These are phyloP conservation scores for Standfussiana lucernea DNA, from an alignment of 2,888 invertebrate species.

Conservation along the genomic window DNA sequence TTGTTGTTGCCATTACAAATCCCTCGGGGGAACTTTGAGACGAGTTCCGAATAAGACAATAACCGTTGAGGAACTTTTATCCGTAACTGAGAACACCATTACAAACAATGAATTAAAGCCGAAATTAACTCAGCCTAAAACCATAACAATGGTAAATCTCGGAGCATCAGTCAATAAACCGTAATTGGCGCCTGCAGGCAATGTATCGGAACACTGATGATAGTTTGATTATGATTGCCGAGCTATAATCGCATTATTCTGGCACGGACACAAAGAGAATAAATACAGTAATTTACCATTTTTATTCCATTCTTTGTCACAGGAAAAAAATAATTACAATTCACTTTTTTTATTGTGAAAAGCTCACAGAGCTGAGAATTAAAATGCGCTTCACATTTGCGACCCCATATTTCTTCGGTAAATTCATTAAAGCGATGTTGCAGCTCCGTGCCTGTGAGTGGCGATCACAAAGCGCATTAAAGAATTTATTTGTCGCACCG, in stretches of 20 bases:
- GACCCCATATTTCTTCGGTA: conserved; percentile 72
- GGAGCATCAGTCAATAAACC: conserved; percentile 46
- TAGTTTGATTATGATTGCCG: conserved; percentile 60
- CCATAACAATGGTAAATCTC: conserved; percentile 32
- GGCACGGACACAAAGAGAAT: conserved; percentile 50
- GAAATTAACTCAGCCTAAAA: conserved; percentile 26
- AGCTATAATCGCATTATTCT: conserved; percentile 55
- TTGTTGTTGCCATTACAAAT: conserved; percentile 36
- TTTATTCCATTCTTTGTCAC: conserved; percentile 35
- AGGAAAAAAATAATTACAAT: conserved; percentile 41
- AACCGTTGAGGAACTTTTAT: not conserved
- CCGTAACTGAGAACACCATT: not conserved
- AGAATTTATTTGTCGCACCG: conserved; percentile 61
- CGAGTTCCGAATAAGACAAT: conserved; percentile 13
- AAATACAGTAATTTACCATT: conserved; percentile 47
- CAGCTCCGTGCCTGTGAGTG: conserved; percentile 36
- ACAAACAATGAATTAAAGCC: conserved; percentile 3
- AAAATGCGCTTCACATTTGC: conserved; percentile 70
- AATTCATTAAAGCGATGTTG: conserved; percentile 72
- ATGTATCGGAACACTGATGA: conserved; percentile 61
- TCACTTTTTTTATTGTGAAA: conserved; percentile 46
- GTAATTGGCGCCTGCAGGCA: conserved; percentile 61
- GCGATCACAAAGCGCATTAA: conserved; percentile 64
- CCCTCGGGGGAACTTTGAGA: conserved; percentile 19
- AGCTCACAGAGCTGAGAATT: conserved; percentile 53